Base-by-base conservation (phyloP, 2,113 vertebrate species). In the Etheostoma spectabile region DNA sequence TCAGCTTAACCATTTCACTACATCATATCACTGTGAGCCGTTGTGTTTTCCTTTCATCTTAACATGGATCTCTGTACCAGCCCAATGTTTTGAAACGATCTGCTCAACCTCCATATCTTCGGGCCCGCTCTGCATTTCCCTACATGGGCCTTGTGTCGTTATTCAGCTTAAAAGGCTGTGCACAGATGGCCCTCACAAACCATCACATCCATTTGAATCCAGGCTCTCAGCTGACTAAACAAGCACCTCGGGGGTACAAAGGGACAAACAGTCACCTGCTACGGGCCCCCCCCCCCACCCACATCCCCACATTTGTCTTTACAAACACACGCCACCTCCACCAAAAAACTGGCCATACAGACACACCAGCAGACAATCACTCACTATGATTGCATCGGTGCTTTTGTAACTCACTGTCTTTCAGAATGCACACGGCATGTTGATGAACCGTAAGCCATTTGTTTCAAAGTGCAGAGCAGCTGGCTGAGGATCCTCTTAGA, bases 181-280 rank as follows among this genome's bases (percentile, higher is more conserved):
- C 89, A 59, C 88, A 90, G 85, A 89, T 86, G 87, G 80, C 66
- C 81, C 68, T 85, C 68, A 65, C 65, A 3, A 76, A 85, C 61
- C 80, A 82, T 83, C 74, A 48, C 87, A 77, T 88, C 80, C 79
- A 87, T 80, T 83, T 74, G 79, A 88, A 81, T 81, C 72, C 55
- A 42, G 77, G 73, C 81, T 84, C 74, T 90, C 86, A 88, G 86
- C 88, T 90, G 86, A 90, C 86, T 88, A 92, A 89, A 91, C 77
- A 91, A 80, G 76, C 55, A 81, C 83, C 80, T 88, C 42, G 5
- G 83, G 74, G 84, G 24, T 78, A 74, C 67, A 21, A 73, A 35
- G 79, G 62, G 48, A 76, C 59, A 79, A 52, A 66, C 80, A 73
- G 81, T 90, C 86, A 89, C 91, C 83, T 87, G 80, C 86, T 56